Evolutionary conservation across 2,888 invertebrate species (phyloP).

Genomic region (Xestobium rufovillosum): DNA sequence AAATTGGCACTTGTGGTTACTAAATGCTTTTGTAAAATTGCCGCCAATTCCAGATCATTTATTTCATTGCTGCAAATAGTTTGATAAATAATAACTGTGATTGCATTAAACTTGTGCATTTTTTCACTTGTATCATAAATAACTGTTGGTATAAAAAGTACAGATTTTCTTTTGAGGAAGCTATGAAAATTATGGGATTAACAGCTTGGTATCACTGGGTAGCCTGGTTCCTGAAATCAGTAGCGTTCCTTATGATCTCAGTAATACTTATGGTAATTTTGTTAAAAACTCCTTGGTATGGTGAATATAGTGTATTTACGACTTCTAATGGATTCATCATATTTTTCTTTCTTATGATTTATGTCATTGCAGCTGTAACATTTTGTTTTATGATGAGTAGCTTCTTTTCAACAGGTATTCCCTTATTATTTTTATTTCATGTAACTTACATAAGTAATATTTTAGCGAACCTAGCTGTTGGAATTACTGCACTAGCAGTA

Average conservation of each 20-base stretch:
- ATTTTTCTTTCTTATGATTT: conserved; percentile 59
- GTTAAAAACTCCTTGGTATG: conserved; percentile 37
- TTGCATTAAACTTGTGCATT: too few species aligned
- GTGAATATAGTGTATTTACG: conserved; percentile 53
- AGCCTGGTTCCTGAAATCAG: conserved; percentile 74
- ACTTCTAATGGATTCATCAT: conserved; percentile 56
- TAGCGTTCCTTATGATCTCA: conserved; percentile 56
- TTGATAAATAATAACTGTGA: too few species aligned
- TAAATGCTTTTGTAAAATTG: too few species aligned
- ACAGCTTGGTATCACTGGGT: conserved; percentile 77
- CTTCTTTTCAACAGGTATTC: conserved; percentile 67
- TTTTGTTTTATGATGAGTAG: conserved; percentile 69
- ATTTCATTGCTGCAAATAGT: too few species aligned
- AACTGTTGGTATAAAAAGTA: too few species aligned
- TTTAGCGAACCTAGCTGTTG: conserved; percentile 65
- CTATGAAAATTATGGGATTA: conserved; percentile 87
- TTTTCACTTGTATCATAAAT: too few species aligned
- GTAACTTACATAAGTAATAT: conserved; percentile 20
- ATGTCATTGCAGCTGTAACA: conserved; percentile 56
- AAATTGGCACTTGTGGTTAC: too few species aligned
- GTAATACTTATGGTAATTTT: conserved; percentile 48
- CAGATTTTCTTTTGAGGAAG: conserved; percentile 70
- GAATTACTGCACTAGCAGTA: conserved; percentile 65
- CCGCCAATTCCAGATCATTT: too few species aligned
- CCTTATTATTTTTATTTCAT: too few species aligned